These are phyloP conservation scores for Bos javanicus DNA, from an alignment of 2,113 vertebrate species.

Conservation along the genomic window DNA sequence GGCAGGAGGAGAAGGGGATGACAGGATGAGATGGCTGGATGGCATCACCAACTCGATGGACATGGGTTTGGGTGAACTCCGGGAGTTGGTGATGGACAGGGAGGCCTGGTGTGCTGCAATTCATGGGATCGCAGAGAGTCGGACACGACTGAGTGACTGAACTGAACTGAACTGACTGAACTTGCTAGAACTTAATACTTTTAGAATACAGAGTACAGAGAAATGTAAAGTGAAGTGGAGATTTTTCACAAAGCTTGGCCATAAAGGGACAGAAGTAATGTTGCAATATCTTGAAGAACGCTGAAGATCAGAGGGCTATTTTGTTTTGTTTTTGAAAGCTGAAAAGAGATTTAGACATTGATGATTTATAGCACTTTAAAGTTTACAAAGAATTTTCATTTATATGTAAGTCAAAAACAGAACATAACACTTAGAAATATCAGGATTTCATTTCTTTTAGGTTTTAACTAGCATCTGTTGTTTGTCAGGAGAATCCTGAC, in stretches of 20 bases:
- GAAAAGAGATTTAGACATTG: background rate
- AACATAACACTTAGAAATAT: background rate
- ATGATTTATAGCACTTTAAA: background rate
- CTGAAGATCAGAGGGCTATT: background rate
- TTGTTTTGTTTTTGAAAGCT: background rate
- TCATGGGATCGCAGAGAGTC: no score
- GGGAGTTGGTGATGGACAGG: no score
- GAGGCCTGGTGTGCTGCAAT: accelerated
- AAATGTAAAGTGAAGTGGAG: background rate
- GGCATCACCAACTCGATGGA: accelerated
- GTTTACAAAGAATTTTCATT: background rate
- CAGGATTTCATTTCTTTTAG: background rate
- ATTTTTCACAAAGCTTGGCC: background rate
- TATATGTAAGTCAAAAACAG: background rate
- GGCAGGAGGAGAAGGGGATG: no score
- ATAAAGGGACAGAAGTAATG: background rate
- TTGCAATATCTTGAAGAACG: background rate
- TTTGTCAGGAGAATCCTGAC: background rate
- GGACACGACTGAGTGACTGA: no score
- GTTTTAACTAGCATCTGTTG: background rate
- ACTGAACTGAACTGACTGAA: no score
- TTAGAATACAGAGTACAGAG: background rate
- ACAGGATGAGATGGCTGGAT: no score
- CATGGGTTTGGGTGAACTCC: no score
- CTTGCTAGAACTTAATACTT: background rate